Evolutionary conservation across 2,113 vertebrate species (phyloP), one percentile per base, ranked within the genome.

Genomic region (Serilophus lunatus): DNA sequence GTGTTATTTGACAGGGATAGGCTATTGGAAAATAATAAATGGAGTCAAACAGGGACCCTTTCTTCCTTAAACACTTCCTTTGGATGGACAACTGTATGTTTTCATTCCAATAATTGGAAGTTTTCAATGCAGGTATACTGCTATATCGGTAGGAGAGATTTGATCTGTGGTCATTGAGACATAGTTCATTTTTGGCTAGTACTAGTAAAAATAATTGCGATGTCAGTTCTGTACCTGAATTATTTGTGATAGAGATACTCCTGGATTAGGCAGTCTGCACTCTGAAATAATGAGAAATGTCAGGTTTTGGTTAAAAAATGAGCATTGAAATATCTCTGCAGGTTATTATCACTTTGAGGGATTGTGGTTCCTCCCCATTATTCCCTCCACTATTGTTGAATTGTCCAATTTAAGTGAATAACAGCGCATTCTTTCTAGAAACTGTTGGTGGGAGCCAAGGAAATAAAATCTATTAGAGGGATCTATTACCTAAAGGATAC

Each of bases 301-400:
- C 96, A 95, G 80, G 69, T 76, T 96, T 96, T 93, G 86, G 90
- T 84, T 97, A 88, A 97, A 96, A 97, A 95, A 96, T 92, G 92
- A 92, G 76, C 70, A 82, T 88, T 76, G 83, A 94, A 96, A 96
- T 92, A 96, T 94, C 95, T 96, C 95, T 94, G 90, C 90, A 79
- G 88, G 95, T 96, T 96, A 96, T 95, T 93, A 93, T 96, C 92
- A 93, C 76, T 96, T 95, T 96, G 95, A 97, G 61, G 82, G 65
- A 97, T 96, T 93, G 82, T 82, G 82, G 57, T 84, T 93, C 72
- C 49, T 91, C 72, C 78, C 51, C 79, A 50, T 81, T 94, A 88
- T 95, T 90, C 64, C 85, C 83, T 89, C 92, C 63, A 79, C 91
- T 93, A 78, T 89, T 96, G 94, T 92, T 89, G 94, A 94, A 97